Base-by-base conservation (phyloP, 2,888 invertebrate genomes). In the Cotesia congregata region DNA sequence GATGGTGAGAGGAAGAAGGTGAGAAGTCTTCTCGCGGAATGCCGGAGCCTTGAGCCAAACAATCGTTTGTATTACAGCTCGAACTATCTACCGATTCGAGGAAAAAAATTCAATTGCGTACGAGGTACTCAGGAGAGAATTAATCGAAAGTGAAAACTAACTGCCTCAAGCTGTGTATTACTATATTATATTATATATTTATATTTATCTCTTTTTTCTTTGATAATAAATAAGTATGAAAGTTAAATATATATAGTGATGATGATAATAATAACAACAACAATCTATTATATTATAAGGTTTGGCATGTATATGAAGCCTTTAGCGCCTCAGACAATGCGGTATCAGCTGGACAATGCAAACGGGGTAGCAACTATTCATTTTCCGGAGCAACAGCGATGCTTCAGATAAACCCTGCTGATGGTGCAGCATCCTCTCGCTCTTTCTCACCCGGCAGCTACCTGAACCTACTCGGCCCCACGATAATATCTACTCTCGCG, bases 241-340 rank as follows among this genome's bases (percentile, higher is more conserved):
- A 12, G 50, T 50, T 7, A 12, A 50, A 12, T 12, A 3, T 50
- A 50, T 50, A 12, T 12, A 50, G 12, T 6, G 12, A 50, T 12
- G 12, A 50, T 50, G 12, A 50, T 50, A 50, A 9, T 50, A 50
- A 50, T 50, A 50, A 50, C 2, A 50, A 50, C 50, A 71, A 72
- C 64, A 67, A 62, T 64, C 68, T 78, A 71, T 73, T 71, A 72
- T 78, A 71, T 73, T 71, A 72, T 74, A 59, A 69, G 73, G 80
- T 75, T 78, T 83, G 83, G 83, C 83, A 83, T 84, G 82, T 85
- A 84, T 86, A 85, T 85, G 84, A 86, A 84, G 86, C 85, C 86
- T 86, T 86, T 85, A 85, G 82, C 86, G 84, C 87, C 86, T 85
- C 79, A 84, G 83, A 86, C 86, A 87, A 87, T 75, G 15, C 60